These are phyloP conservation scores for Aphelenchoides besseyi DNA, from an alignment of 1,140 invertebrate species.

Conservation along the genomic window DNA sequence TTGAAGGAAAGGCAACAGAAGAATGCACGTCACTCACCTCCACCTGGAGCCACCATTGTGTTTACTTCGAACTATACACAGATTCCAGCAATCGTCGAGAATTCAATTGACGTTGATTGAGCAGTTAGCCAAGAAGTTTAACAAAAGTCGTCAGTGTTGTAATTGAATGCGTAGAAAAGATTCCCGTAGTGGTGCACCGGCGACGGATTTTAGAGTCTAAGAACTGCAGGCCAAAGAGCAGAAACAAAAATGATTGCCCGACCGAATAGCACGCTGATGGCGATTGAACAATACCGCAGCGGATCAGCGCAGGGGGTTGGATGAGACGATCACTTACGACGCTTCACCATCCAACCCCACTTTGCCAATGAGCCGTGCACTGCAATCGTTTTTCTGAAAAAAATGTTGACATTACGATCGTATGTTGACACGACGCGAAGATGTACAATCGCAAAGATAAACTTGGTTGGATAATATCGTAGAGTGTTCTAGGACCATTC, in stretches of 20 bases:
- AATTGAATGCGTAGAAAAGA: not conserved
- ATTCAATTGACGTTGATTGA: no score
- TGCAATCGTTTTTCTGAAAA: not conserved
- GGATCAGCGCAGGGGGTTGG: not conserved
- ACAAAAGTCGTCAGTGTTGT: not conserved
- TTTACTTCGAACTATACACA: no score
- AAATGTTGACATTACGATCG: no score
- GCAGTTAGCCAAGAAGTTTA: no score
- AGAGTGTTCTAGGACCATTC: no score
- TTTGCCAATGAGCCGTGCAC: not conserved
- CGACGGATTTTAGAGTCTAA: not conserved
- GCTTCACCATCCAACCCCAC: constrained; percentile 2
- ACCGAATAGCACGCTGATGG: not conserved
- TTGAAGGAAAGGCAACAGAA: no score
- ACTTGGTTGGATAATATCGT: no score
- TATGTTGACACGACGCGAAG: no score
- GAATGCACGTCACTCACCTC: no score
- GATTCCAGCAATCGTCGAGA: no score
- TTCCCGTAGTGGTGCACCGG: constrained; percentile 1
- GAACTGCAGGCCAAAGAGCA: not conserved
- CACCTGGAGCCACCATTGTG: no score
- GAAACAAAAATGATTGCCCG: not conserved
- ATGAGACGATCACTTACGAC: not conserved
- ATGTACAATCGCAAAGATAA: no score
- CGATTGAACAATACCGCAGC: not conserved